Evolutionary conservation across 1,140 invertebrate genomes (phyloP), one percentile per base, ranked within the genome.

Genomic region (Pogonognathellus flavescens): DNA sequence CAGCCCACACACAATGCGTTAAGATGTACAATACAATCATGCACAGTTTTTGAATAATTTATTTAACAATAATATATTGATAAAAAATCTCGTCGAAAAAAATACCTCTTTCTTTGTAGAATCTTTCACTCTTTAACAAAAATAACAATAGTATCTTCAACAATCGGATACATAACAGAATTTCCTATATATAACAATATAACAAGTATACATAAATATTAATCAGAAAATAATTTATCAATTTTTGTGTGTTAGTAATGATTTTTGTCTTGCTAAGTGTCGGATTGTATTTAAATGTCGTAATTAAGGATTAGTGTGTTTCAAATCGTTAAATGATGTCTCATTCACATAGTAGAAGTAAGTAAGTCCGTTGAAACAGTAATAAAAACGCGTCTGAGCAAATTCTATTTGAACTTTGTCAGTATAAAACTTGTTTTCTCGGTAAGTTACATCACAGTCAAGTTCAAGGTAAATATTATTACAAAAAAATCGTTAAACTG

Each of bases 371-470:
- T 76, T 76, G 31, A 41, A 76, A 76, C 70, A 76, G 70, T 76
- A 76, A 76, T 76, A 49, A 76, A 76, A 66, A 31, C n/a, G 41
- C 9, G 52, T 81, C 80, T 81, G 80, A 81, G 80, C 80, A 81
- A 81, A 55, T 55, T 57, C 52, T 50, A 25, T 81, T 81, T 81
- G 80, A 81, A 81, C 80, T 53, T 81, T 81, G 80, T 59, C 70
- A 76, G 70, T 76, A n/a, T n/a, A 3, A 41, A 76, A 81, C 50
- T 81, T 59, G 50, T 22, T 81, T 59, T 81, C 53, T 22, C 80
- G 80, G 55, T 31, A 80, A 22, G 66, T 76, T 84, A 53, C 50
- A 84, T 84, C 83, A 84, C 83, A 84, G 83, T 84, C 83, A 72
- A 55, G 84, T 85, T 80, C 22, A 80, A 81, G 76, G 55, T 53